These are phyloP conservation scores for Clarias gariepinus DNA, from an alignment of 2,113 vertebrate genomes.

Conservation along the genomic window DNA sequence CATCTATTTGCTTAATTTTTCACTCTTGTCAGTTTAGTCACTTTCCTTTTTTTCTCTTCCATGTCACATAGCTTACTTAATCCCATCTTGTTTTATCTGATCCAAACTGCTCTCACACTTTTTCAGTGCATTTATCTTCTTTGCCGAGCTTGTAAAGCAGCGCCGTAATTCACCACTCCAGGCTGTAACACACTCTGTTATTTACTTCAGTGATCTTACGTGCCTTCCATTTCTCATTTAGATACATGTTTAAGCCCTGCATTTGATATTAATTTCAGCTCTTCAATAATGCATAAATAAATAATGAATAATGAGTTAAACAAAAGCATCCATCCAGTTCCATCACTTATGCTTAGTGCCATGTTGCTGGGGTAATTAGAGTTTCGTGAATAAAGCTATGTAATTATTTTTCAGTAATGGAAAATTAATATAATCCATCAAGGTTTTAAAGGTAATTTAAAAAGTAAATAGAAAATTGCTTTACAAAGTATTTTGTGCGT, in stretches of 20 bases:
- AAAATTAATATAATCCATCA: constrained; percentile 15
- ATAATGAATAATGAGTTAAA: constrained; percentile 16
- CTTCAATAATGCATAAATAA: constrained; percentile 14
- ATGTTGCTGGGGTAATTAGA: not conserved
- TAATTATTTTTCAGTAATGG: constrained; percentile 23
- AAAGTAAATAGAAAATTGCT: not conserved
- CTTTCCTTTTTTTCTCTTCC: not conserved
- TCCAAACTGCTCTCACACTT: not conserved
- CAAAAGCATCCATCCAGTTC: not conserved
- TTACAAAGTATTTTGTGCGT: not conserved
- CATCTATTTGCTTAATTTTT: not conserved
- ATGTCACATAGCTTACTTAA: not conserved
- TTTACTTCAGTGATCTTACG: not conserved
- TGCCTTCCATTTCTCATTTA: constrained; percentile 5
- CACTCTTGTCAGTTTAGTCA: not conserved
- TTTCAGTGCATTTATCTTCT: not conserved
- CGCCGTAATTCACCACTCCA: not conserved
- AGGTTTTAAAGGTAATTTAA: not conserved
- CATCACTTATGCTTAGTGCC: constrained; percentile 7
- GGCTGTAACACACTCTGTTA: constrained; percentile 8
- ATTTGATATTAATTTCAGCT: constrained; percentile 2
- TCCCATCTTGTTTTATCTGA: not conserved
- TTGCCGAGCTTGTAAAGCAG: not conserved
- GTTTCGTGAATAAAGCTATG: constrained; percentile 19
- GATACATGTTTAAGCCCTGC: not conserved